Base-by-base conservation (phyloP, 1,140 invertebrate genomes). In the Neodiprion pinetum region DNA sequence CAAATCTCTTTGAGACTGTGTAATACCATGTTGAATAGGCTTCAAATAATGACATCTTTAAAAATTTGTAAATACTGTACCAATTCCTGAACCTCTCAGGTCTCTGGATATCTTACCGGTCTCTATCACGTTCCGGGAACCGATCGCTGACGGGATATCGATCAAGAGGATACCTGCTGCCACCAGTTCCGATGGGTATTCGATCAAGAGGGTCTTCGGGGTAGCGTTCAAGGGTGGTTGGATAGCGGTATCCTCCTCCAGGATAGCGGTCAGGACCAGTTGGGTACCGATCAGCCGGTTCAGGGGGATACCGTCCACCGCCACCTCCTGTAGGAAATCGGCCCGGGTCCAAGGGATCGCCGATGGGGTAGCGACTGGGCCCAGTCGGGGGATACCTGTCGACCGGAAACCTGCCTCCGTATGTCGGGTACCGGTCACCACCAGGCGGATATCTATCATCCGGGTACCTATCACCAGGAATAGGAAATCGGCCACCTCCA, bases 141-240 rank as follows among this genome's bases (percentile, higher is more conserved):
- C 83, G 70, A 70, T 84, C 84, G 65, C 73, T 72, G 66, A 67
- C 68, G 0, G 90, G 90, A 82, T 89, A 90, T 21, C 90, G 84
- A 69, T 89, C 89, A 9, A 71, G 14, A 74, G 61, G 72, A 74
- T 74, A 14, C 65, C 21, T 1, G 79, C 48, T 74, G 14, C 28
- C 73, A 10, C 76, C 76, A 21, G 53, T 5, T 61, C 53, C 53
- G 28, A 40, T 40, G 11, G 53, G 53, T 12, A 14, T 14, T 17
- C 53, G 11, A 17, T 61, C 53, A 5, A 61, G 23, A 1, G 10
- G 67, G 70, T 47, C 14, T 67, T 66, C 17, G 5, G 80, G 86
- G 79, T 84, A 88, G 7, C 87, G 79, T 71, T 84, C 83, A 23
- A 83, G 0, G 4, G 79, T 73, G 10, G 82, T 48, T 14, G 85